phyloP scores from a whole-genome alignment of 2,888 invertebrate species.

The Leucophora obtusa region DNA sequence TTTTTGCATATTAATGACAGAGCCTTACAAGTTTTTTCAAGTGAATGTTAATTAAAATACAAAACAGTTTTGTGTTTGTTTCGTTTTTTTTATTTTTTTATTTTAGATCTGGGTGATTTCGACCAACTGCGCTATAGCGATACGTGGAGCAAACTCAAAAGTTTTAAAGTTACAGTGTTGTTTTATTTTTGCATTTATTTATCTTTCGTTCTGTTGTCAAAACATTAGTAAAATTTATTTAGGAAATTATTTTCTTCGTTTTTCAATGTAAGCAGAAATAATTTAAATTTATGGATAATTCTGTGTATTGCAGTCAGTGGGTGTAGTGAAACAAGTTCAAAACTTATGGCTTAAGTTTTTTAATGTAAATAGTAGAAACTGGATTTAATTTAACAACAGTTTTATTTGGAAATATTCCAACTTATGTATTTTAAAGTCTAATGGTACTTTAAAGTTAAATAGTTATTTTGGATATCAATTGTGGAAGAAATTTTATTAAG shows the following conservation, averaged over 20 bases:
- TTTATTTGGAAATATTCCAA: neutral
- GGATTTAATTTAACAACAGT: too few relatives aligned
- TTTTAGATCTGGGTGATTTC: constrained; percentile 65
- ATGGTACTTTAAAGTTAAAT: too few relatives aligned
- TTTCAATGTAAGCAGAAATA: neutral
- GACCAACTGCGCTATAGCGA: constrained; percentile 74
- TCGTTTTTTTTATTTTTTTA: constrained; percentile 15
- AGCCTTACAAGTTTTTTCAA: constrained; percentile 16
- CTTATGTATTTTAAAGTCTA: too few relatives aligned
- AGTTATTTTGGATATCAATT: too few relatives aligned
- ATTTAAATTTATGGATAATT: neutral
- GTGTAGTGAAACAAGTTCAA: neutral
- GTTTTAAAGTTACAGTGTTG: constrained; percentile 74
- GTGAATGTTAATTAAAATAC: constrained; percentile 9
- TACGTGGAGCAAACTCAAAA: constrained; percentile 75
- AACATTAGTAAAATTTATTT: constrained; percentile 7
- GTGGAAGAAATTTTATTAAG: too few relatives aligned
- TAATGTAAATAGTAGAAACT: too few relatives aligned
- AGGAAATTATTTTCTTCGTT: neutral
- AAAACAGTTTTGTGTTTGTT: constrained; percentile 10
- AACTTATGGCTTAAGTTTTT: too few relatives aligned
- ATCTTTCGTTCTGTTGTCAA: neutral
- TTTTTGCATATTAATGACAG: neutral
- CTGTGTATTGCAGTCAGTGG: neutral
- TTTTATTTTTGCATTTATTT: constrained; percentile 54